Conservation (phyloP, 1,140 invertebrate species). For the Bombus polaris region DNA sequence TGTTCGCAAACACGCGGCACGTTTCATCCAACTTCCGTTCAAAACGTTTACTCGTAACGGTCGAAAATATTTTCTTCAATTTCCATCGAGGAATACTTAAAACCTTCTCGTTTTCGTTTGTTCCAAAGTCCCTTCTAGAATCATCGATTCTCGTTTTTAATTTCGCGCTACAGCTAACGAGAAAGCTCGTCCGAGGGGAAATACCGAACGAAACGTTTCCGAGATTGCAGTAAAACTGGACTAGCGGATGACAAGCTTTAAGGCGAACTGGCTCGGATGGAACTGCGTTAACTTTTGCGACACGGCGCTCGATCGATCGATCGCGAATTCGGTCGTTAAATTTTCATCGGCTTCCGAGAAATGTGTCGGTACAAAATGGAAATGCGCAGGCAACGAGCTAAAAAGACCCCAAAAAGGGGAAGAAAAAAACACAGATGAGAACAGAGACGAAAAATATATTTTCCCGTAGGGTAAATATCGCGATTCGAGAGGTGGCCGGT, state of each 20-base stretch:
- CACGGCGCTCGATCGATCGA: neutral
- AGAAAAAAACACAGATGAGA: no score
- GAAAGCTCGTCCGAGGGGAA: neutral
- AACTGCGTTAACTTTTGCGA: neutral
- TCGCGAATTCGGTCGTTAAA: neutral
- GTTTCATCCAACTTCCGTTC: neutral
- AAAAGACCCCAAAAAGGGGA: no score
- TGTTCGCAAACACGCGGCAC: constrained; percentile 12
- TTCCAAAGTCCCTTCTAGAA: neutral
- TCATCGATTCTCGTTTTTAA: neutral
- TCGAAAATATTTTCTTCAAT: neutral
- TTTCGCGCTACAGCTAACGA: neutral
- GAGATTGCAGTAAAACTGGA: neutral
- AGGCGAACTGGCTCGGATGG: neutral
- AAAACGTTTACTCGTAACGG: neutral
- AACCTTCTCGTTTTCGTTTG: neutral
- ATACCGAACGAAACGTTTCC: no score
- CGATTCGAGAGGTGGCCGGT: no score
- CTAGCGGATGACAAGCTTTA: neutral
- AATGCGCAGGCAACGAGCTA: no score
- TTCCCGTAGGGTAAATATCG: no score
- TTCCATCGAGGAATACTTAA: neutral
- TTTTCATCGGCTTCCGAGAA: neutral
- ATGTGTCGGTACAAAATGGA: neutral
- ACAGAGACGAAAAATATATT: no score